Evolutionary conservation across 2,888 invertebrate genomes (phyloP), one percentile per base, ranked within the genome.

Genomic region (Abrostola triplasia): DNA sequence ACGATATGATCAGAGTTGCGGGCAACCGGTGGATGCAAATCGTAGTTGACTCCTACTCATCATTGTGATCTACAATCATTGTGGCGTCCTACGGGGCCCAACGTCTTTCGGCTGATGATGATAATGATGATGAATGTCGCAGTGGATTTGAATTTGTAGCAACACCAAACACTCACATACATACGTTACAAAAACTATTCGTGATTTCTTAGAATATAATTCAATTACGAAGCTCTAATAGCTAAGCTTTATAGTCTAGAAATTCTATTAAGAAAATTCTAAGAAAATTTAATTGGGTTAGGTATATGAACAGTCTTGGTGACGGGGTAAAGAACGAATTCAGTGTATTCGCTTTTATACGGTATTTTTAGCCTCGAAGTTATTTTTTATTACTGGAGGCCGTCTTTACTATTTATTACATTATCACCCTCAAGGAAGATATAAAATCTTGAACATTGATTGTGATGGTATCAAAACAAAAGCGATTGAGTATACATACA

Each of bases 221-320:
- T 40, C 44, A 41, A 65, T 71, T 67, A 64, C 40, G 40, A 40
- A 38, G 49, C 44, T 51, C 38, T 38, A 40, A 40, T 38, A 59
- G 37, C 51, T 60, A 49, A 58, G 47, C 55, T 13, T 47, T 47
- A 13, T 47, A 47, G 44, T 47, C 13, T 24, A 4, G 24, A 24
- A 59, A 40, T 59, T 59, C 24, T 59, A 63, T 59, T 55, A 66
- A 54, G 55, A 67, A 59, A 64, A 57, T 70, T 76, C 70, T 59
- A 44, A 64, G 67, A 52, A 70, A 70, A 74, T 68, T 56, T 59
- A 78, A 74, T 74, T 73, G 62, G 74, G 72, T 68, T 73, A n/a
- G n/a, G n/a, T n/a, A 63, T 44, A 63, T 48, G 50, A 55, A 49
- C 60, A 47, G 24, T 12, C 13, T 38, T 36, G 9, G 49, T 59